A percentile compares a stretch with the other conserved stretches of the same genome.
These are phyloP conservation scores for Pristionchus arcanus DNA, from an alignment of 2,888 invertebrate species.

Conservation along the genomic window DNA sequence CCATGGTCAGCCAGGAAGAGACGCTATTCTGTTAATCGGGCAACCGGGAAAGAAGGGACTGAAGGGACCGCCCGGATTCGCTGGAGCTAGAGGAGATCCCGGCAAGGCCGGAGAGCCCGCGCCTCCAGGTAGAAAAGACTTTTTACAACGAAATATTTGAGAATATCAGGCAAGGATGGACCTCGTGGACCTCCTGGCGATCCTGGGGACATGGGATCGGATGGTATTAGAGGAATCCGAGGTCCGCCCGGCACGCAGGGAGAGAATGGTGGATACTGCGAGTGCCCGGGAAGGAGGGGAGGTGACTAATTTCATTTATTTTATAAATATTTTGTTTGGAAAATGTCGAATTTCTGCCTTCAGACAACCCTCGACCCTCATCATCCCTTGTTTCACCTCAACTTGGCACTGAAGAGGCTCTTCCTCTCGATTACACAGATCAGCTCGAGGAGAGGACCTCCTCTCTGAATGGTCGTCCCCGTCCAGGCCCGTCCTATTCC, in stretches of 20 bases:
- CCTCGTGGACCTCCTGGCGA: constrained; percentile 57
- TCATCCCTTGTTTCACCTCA: neutral
- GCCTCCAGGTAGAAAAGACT: constrained; percentile 51
- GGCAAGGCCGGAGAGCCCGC: constrained; percentile 57
- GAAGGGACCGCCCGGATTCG: constrained; percentile 55
- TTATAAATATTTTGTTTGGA: too few relatives aligned
- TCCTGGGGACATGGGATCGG: constrained; percentile 52
- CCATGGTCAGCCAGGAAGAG: constrained; percentile 53
- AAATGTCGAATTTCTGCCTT: too few relatives aligned
- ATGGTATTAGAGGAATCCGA: constrained; percentile 43
- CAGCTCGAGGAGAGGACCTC: constrained; percentile 1
- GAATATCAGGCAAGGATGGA: constrained; percentile 56
- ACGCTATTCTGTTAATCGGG: constrained; percentile 56
- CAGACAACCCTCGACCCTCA: constrained; percentile 9
- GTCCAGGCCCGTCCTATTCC: neutral
- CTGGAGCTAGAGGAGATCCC: constrained; percentile 56
- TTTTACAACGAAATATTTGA: neutral
- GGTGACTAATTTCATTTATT: neutral
- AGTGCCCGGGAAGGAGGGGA: constrained; percentile 52
- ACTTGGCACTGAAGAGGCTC: neutral
- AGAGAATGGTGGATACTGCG: constrained; percentile 57
- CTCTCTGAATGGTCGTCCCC: neutral
- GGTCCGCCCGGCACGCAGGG: constrained; percentile 55
- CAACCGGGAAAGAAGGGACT: constrained; percentile 57
- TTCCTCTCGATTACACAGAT: constrained; percentile 27